These are phyloP conservation scores for Erannis defoliaria DNA, from an alignment of 2,888 invertebrate genomes.

Conservation along the genomic window DNA sequence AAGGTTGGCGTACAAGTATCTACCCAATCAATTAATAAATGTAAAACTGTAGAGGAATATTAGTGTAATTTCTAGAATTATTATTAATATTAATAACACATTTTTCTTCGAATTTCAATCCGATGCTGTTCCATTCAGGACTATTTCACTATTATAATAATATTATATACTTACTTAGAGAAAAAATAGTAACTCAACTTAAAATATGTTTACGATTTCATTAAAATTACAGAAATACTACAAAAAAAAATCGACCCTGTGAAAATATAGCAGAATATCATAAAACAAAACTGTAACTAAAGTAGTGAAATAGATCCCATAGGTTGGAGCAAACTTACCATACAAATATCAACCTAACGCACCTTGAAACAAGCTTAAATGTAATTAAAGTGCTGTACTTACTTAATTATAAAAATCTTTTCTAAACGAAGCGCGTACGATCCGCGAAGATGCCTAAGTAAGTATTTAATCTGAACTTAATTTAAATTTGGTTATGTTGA, in stretches of 20 bases:
- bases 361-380: neutral
- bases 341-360: constrained; percentile 9
- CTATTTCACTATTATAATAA: constrained; percentile 41
- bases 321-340: constrained; percentile 21
- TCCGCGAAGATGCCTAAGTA: too few relatives aligned
- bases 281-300: constrained; percentile 4
- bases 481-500: neutral
- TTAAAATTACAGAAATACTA: too few relatives aligned
- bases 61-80: neutral
- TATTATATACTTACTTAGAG: neutral
- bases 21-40: too few relatives aligned
- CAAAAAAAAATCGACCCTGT: too few relatives aligned
- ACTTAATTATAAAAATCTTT: neutral
- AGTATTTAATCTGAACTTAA: neutral
- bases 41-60: too few relatives aligned
- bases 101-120: constrained; percentile 36
- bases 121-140: constrained; percentile 39
- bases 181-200: neutral
- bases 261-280: neutral
- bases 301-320: constrained; percentile 35
- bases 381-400: neutral
- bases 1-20: too few relatives aligned
- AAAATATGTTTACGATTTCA: too few relatives aligned
- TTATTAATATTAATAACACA: constrained; percentile 3
- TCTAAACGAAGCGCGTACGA: neutral